Conservation (phyloP, 1,140 invertebrate species). For the Cydia splendana region DNA sequence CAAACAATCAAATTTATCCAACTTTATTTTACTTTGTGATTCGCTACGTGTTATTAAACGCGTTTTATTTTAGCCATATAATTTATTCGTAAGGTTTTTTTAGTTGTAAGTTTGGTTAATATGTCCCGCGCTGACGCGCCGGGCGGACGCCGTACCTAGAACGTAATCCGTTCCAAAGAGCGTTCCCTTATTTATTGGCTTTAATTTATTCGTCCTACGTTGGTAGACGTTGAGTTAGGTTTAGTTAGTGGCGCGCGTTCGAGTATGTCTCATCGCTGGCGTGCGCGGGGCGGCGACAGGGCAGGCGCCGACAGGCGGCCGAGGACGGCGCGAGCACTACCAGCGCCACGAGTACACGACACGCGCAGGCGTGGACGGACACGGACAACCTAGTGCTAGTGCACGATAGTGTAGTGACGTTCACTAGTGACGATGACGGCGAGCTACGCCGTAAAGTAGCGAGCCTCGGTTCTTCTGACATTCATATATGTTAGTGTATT, state of each 20-base stretch:
- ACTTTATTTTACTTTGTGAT: not conserved
- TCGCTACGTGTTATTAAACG: not conserved
- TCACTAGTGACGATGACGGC: constrained; percentile 9
- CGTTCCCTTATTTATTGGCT: constrained; percentile 44
- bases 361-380: constrained; percentile 36
- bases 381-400: constrained; percentile 44
- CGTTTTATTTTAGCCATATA: constrained; percentile 28
- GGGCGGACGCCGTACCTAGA: constrained; percentile 53
- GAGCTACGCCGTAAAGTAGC: not conserved
- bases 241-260: constrained; percentile 34
- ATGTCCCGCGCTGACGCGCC: constrained; percentile 11
- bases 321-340: not conserved
- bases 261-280: constrained; percentile 24
- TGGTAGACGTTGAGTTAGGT: constrained; percentile 46
- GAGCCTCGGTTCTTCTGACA: constrained; percentile 20
- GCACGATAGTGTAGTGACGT: constrained; percentile 38
- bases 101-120: constrained; percentile 21
- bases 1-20: not conserved
- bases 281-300: constrained; percentile 36
- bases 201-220: constrained; percentile 62
- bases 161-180: constrained; percentile 73
- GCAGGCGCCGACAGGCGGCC: constrained; percentile 42
- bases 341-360: constrained; percentile 43
- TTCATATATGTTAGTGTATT: constrained; percentile 1
- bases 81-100: constrained; percentile 6